Evolutionary conservation across 2,888 invertebrate genomes (phyloP).

Genomic region (Leucophenga montana): DNA sequence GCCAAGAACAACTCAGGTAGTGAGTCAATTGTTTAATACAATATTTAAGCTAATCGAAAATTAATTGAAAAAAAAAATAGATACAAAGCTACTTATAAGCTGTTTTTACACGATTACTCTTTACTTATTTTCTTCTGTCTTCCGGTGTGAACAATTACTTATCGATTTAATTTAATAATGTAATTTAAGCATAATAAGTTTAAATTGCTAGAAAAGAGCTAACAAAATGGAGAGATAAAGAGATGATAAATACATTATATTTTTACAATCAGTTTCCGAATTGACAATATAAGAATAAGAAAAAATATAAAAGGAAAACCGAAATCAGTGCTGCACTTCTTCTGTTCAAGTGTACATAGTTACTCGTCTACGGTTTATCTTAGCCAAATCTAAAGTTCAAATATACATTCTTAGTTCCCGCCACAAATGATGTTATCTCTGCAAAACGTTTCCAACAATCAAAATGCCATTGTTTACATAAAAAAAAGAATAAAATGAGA

Average conservation of each 20-base stretch:
- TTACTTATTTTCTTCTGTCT: not conserved
- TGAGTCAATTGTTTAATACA: not conserved
- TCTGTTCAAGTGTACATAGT: not conserved
- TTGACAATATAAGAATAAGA: no score
- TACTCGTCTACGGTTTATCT: not conserved
- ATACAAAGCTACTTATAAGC: no score
- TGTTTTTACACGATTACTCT: no score
- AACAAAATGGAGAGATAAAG: no score
- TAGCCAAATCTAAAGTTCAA: slow-evolving; percentile 24
- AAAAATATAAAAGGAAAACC: no score
- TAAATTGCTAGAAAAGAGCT: no score
- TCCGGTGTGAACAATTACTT: slow-evolving; percentile 4
- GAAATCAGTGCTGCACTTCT: no score
- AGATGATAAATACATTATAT: no score
- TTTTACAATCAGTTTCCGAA: no score
- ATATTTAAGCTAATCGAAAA: slow-evolving; percentile 6
- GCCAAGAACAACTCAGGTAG: no score
- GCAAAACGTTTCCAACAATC: slow-evolving; percentile 64
- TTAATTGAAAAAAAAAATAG: slow-evolving; percentile 9
- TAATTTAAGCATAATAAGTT: not conserved
- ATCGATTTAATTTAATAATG: slow-evolving; percentile 12
- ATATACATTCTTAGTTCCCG: not conserved
- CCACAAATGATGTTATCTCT: slow-evolving; percentile 57
- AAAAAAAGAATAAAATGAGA: slow-evolving; percentile 31
- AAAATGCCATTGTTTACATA: slow-evolving; percentile 64